Percentiles rank a stretch among this genome's conserved stretches.
These are phyloP conservation scores for Hoplias malabaricus DNA, from an alignment of 2,113 vertebrate species.

Conservation along the genomic window DNA sequence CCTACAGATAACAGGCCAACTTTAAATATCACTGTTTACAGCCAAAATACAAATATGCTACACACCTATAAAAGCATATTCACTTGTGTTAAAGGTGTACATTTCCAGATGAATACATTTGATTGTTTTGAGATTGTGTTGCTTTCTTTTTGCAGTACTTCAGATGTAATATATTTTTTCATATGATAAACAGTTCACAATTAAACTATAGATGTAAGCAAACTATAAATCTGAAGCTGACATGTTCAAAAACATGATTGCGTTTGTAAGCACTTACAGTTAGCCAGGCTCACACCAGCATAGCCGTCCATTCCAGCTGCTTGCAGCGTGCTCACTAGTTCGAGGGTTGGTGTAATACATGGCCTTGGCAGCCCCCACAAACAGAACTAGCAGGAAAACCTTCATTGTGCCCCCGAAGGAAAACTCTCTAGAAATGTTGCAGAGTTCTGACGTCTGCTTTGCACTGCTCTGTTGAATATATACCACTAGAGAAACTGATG, in stretches of 20 bases:
- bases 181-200: no score
- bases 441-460: neutral
- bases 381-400: constrained; percentile 50
- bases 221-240: no score
- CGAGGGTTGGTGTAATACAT: constrained; percentile 57
- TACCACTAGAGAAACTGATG: neutral
- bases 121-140: no score
- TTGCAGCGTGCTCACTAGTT: constrained; percentile 62
- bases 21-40: neutral
- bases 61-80: no score
- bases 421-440: neutral
- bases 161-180: no score
- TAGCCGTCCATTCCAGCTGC: constrained; percentile 58
- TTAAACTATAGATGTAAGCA: no score
- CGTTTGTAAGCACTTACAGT: constrained; percentile 66
- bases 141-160: no score
- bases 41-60: no score
- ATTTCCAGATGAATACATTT: no score
- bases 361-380: constrained; percentile 46
- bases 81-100: no score
- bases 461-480: no score
- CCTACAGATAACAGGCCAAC: neutral
- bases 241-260: no score
- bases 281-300: constrained; percentile 59
- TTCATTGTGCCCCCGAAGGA: constrained; percentile 29